Conservation (phyloP, 2,797 vertebrate genomes). For the Chaunax sp. region DNA sequence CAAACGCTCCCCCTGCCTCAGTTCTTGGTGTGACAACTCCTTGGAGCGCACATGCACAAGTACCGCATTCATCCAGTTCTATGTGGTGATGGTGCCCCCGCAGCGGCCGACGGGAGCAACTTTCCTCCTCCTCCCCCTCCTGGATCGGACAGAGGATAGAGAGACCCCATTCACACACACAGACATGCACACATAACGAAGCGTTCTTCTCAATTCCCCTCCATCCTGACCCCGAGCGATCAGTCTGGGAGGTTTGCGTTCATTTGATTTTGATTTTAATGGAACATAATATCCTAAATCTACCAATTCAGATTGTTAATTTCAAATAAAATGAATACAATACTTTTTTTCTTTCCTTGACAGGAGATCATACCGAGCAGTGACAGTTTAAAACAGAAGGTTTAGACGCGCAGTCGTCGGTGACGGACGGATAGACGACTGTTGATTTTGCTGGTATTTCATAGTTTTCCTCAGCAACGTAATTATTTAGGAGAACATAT, state of each 20-base stretch:
- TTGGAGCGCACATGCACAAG: constrained; percentile 52
- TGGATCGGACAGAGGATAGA: constrained; percentile 54
- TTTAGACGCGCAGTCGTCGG: constrained; percentile 1
- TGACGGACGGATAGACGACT: neutral
- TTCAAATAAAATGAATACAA: constrained; percentile 80
- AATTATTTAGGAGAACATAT: neutral
- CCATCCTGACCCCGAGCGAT: constrained; percentile 42
- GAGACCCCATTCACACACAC: constrained; percentile 52
- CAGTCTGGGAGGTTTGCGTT: constrained; percentile 29
- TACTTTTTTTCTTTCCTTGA: constrained; percentile 69
- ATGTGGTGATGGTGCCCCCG: constrained; percentile 66
- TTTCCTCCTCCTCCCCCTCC: constrained; percentile 61
- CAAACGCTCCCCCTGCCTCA: constrained; percentile 15
- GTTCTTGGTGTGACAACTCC: constrained; percentile 39
- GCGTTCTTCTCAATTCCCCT: neutral
- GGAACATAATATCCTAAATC: constrained; percentile 69
- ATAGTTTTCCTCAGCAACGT: neutral
- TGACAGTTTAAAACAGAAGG: neutral
- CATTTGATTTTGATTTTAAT: constrained; percentile 71
- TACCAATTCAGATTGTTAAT: constrained; percentile 76
- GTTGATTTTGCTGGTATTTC: neutral
- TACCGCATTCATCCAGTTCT: constrained; percentile 75
- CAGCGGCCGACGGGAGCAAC: constrained; percentile 66
- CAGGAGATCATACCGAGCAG: constrained; percentile 52
- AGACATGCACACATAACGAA: neutral